phyloP scores from a whole-genome alignment of 2,113 vertebrate species.

The Anser cygnoides region DNA sequence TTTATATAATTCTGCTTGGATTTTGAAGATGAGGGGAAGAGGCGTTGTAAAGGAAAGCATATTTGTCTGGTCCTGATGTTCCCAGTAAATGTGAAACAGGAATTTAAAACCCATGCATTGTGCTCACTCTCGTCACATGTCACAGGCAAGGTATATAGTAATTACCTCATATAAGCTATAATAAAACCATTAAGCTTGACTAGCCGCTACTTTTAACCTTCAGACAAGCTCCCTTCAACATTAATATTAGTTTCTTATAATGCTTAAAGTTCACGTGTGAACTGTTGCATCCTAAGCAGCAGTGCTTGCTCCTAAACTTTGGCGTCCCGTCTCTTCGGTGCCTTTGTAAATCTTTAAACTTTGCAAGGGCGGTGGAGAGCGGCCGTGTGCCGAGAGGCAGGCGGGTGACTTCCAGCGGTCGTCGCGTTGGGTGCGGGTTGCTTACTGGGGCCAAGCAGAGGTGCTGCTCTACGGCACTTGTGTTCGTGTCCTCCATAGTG shows the following conservation, averaged over 20 bases:
- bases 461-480: neutral
- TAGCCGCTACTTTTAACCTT: neutral
- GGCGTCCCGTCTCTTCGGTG: neutral
- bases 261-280: fast-evolving
- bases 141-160: neutral
- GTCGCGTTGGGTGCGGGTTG: neutral
- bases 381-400: neutral
- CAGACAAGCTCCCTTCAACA: neutral
- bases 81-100: neutral
- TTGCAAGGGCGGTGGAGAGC: neutral
- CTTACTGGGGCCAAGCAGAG: neutral
- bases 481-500: neutral
- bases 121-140: neutral
- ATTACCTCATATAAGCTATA: neutral
- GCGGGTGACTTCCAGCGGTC: neutral
- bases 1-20: neutral
- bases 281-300: neutral
- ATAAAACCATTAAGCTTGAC: neutral
- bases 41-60: neutral
- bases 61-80: neutral
- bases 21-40: neutral
- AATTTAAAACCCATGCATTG: neutral
- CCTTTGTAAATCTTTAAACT: neutral
- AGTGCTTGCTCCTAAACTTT: neutral
- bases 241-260: neutral